Evolutionary conservation across 2,113 vertebrate genomes (phyloP).

Genomic region (Coptodon rendalli): DNA sequence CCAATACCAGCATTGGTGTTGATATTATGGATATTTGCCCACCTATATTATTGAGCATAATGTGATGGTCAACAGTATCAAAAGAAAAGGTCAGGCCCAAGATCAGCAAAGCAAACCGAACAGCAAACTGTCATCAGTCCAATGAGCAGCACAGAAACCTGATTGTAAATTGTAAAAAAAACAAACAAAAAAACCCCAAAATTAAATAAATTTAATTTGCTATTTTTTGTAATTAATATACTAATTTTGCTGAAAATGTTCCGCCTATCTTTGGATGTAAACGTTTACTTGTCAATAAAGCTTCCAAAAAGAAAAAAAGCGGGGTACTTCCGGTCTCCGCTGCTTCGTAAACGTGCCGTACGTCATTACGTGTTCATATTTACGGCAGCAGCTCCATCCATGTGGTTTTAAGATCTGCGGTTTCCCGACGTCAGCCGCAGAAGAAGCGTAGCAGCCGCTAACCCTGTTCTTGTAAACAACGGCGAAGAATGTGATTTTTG

Average conservation of each 20-base stretch:
- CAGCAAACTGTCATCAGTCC: not conserved
- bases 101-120: not conserved
- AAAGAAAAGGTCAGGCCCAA: not conserved
- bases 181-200: not conserved
- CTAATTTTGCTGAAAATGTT: not conserved
- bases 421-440: not conserved
- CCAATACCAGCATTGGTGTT: not conserved
- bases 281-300: conserved; percentile 7
- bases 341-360: not conserved
- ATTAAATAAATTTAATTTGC: not conserved
- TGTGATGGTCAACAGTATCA: not conserved
- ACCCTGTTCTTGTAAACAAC: conserved; percentile 19
- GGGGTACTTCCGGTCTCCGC: not conserved
- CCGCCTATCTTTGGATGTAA: not conserved
- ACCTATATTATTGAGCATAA: not conserved
- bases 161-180: not conserved
- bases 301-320: not conserved
- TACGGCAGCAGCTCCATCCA: not conserved
- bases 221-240: not conserved
- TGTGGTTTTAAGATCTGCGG: not conserved
- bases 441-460: not conserved
- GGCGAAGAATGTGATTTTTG: not conserved
- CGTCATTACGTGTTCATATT: not conserved
- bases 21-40: not conserved
- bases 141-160: not conserved